Percentiles rank a stretch among this genome's conserved stretches.
Conservation (phyloP, 2,113 vertebrate genomes). For the Hirundichthys speculiger region DNA sequence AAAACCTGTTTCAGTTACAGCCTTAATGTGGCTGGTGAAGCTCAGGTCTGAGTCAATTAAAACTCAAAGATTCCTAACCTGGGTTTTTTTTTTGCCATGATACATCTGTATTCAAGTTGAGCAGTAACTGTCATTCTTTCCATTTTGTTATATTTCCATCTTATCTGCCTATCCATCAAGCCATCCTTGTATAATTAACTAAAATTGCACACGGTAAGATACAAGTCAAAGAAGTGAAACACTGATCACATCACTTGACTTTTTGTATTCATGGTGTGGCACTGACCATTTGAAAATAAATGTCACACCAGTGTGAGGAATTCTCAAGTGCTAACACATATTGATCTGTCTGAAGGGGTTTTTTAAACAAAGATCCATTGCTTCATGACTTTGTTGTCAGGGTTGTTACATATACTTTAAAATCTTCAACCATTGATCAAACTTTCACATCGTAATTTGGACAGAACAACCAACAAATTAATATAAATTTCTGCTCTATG, state of each 20-base stretch:
- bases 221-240: conserved; percentile 20
- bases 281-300: conserved; percentile 64
- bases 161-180: no score
- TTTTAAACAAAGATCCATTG: conserved; percentile 48
- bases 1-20: no score
- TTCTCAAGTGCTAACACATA: conserved; percentile 69
- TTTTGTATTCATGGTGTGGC: conserved; percentile 53
- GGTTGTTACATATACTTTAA: conserved; percentile 29
- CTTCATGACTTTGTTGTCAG: conserved; percentile 43
- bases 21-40: no score
- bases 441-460: conserved; percentile 28
- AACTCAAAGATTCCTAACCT: no score
- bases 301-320: conserved; percentile 68
- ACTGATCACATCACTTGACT: conserved; percentile 31
- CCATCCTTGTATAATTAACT: not conserved
- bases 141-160: no score
- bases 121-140: no score
- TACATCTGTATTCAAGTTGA: no score
- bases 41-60: no score
- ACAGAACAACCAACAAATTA: no score
- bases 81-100: no score
- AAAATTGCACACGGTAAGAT: conserved; percentile 12
- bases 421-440: conserved; percentile 20
- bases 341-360: conserved; percentile 71
- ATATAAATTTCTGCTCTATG: conserved; percentile 4